These are phyloP conservation scores for Nemapogon koenigi DNA, from an alignment of 2,888 invertebrate species.

Conservation along the genomic window DNA sequence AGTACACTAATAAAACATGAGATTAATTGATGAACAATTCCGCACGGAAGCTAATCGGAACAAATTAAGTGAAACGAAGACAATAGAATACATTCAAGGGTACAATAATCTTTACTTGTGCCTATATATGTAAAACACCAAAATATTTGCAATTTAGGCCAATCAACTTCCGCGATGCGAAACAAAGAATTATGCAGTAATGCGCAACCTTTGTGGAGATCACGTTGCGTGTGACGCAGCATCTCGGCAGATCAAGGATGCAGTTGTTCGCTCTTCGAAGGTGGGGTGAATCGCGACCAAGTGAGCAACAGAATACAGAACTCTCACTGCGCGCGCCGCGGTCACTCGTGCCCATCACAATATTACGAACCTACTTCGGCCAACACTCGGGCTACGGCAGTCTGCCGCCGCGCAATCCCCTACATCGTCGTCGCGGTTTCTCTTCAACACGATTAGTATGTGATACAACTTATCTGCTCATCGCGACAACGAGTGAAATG, in stretches of 20 bases:
- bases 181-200: slow-evolving; percentile 19
- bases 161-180: too few species aligned
- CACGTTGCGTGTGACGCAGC: slow-evolving; percentile 20
- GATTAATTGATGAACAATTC: too few species aligned
- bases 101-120: too few species aligned
- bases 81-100: too few species aligned
- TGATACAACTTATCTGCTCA: slow-evolving; percentile 46
- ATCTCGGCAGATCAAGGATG: slow-evolving; percentile 2
- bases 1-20: too few species aligned
- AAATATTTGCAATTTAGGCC: too few species aligned
- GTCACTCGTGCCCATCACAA: slow-evolving; percentile 33
- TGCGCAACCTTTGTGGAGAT: slow-evolving; percentile 19
- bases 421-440: slow-evolving; percentile 30
- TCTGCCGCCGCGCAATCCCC: not conserved
- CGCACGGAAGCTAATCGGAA: too few species aligned
- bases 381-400: too few species aligned
- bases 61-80: too few species aligned
- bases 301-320: slow-evolving; percentile 28
- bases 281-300: slow-evolving; percentile 10
- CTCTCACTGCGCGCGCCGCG: slow-evolving; percentile 62
- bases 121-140: too few species aligned
- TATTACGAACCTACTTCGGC: too few species aligned
- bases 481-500: slow-evolving; percentile 56
- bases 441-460: slow-evolving; percentile 52
- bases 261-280: slow-evolving; percentile 20